Conservation (phyloP, 1,140 invertebrate species). For the Subanguina moxae region DNA sequence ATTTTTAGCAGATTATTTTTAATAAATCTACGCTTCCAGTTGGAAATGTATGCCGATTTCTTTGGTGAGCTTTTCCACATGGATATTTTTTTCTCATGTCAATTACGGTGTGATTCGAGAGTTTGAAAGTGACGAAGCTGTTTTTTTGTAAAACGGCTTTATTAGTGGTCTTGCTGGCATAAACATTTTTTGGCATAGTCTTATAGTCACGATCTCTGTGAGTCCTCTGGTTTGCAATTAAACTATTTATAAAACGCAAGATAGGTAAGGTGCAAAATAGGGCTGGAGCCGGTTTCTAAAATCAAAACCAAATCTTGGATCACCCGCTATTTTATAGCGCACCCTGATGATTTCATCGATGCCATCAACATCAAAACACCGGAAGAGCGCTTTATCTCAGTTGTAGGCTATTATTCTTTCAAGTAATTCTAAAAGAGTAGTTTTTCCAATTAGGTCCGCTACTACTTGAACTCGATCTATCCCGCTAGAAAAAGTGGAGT, state of each 20-base stretch:
- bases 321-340: slow-evolving; percentile 47
- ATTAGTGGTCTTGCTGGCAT: too few relatives aligned
- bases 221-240: too few relatives aligned
- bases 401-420: slow-evolving; percentile 59
- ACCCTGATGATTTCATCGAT: slow-evolving; percentile 60
- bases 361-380: slow-evolving; percentile 46
- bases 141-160: too few relatives aligned
- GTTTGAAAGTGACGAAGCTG: too few relatives aligned
- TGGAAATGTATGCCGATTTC: slow-evolving; percentile 63
- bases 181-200: too few relatives aligned
- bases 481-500: slow-evolving; percentile 64
- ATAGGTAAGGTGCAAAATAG: too few relatives aligned
- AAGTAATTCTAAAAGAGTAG: background rate
- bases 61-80: slow-evolving; percentile 52
- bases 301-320: background rate
- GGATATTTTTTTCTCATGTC: background rate
- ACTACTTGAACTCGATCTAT: slow-evolving; percentile 64
- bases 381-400: slow-evolving; percentile 62
- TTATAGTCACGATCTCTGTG: too few relatives aligned
- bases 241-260: too few relatives aligned
- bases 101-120: too few relatives aligned
- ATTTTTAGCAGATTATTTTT: slow-evolving; percentile 15
- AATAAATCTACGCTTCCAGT: too few relatives aligned
- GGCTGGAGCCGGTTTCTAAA: too few relatives aligned
- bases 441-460: slow-evolving; percentile 29